Percentiles rank a stretch among this genome's conserved stretches.
phyloP scores from a whole-genome alignment of 2,113 vertebrate genomes.

The Hipposideros armiger region DNA sequence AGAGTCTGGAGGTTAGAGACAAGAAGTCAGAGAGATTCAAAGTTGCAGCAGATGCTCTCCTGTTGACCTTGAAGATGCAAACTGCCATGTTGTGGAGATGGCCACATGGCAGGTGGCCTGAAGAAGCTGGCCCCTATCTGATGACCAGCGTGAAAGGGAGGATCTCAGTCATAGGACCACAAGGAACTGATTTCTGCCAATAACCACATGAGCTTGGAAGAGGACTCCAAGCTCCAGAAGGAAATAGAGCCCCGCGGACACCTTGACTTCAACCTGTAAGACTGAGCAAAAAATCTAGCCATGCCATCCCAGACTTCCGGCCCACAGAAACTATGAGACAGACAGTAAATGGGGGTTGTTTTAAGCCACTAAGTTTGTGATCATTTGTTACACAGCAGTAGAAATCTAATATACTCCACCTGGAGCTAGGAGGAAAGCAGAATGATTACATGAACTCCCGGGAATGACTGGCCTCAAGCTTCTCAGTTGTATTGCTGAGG shows the following conservation, averaged over 20 bases:
- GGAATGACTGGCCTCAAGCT: not conserved
- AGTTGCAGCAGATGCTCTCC: not conserved
- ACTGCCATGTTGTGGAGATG: not conserved
- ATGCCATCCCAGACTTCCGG: not conserved
- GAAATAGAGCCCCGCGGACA: not conserved
- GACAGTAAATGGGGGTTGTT: not conserved
- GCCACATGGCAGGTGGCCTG: not conserved
- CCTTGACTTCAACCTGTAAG: not conserved
- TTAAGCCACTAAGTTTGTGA: not conserved
- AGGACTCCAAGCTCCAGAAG: not conserved
- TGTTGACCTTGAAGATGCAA: not conserved
- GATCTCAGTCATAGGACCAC: not conserved
- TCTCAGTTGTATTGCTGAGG: not conserved
- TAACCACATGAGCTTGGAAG: not conserved
- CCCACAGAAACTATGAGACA: not conserved
- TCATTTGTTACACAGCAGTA: not conserved
- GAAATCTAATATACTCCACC: not conserved
- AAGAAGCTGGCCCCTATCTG: not conserved
- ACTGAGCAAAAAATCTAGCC: not conserved
- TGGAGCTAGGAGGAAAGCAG: not conserved
- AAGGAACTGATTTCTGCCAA: not conserved
- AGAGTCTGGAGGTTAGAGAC: not conserved
- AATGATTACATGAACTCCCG: not conserved
- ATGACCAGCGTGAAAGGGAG: not conserved
- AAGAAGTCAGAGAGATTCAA: not conserved